A percentile compares a stretch with the other conserved stretches of the same genome.
phyloP scores from a whole-genome alignment of 2,797 vertebrate species.

The Tapirus indicus region DNA sequence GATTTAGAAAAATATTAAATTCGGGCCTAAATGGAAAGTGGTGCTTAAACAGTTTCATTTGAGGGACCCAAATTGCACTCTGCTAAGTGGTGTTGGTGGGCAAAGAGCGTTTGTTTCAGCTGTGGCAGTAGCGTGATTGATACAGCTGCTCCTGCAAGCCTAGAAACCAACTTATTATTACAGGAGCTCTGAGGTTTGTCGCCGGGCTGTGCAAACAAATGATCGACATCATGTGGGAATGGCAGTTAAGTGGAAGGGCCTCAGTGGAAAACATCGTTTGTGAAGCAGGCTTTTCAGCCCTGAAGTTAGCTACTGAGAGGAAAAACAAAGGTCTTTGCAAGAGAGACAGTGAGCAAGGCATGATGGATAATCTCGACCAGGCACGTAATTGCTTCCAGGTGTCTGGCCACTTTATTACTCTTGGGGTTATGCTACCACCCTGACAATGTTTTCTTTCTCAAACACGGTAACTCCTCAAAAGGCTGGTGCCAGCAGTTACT shows the following conservation, averaged over 20 bases:
- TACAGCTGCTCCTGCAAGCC: slow-evolving; percentile 29
- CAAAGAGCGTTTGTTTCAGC: slow-evolving; percentile 60
- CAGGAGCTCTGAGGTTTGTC: slow-evolving; percentile 75
- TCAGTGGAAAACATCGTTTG: slow-evolving; percentile 68
- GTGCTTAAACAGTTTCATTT: slow-evolving; percentile 53
- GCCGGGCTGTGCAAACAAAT: slow-evolving; percentile 81
- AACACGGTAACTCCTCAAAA: slow-evolving; percentile 70
- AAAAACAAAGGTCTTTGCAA: slow-evolving; percentile 82
- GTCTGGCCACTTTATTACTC: slow-evolving; percentile 81
- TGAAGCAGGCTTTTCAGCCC: slow-evolving; percentile 80
- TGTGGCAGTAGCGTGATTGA: slow-evolving; percentile 59
- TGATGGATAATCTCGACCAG: slow-evolving; percentile 82
- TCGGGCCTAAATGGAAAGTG: slow-evolving; percentile 60
- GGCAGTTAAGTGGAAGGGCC: slow-evolving; percentile 81
- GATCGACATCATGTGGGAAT: slow-evolving; percentile 48
- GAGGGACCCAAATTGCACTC: background rate
- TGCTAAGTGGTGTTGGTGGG: slow-evolving; percentile 65
- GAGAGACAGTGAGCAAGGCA: slow-evolving; percentile 78
- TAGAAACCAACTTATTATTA: slow-evolving; percentile 76
- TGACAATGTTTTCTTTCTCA: slow-evolving; percentile 82
- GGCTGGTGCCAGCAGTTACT: slow-evolving; percentile 66
- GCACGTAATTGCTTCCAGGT: slow-evolving; percentile 86
- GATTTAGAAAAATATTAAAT: slow-evolving; percentile 80
- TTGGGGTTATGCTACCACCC: slow-evolving; percentile 68
- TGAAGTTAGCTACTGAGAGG: slow-evolving; percentile 70